Conservation (phyloP, 2,113 vertebrate genomes). For the Thalassarche chlororhynchos region DNA sequence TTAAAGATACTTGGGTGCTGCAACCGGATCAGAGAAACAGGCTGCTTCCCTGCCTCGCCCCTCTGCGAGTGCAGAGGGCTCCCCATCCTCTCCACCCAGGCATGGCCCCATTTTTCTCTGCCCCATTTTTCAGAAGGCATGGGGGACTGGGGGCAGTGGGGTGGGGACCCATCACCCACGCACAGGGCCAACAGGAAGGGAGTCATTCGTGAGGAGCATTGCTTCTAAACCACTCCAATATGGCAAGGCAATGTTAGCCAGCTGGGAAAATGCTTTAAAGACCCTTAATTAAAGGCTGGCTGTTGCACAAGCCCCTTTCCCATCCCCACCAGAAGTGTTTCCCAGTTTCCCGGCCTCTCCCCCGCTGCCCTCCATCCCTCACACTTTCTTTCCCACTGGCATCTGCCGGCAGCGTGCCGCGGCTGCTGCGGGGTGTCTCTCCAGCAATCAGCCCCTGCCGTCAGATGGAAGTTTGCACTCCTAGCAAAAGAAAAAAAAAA, state of each 20-base stretch:
- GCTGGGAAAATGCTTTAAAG: conserved; percentile 64
- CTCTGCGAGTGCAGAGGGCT: background rate
- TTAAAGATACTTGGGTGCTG: background rate
- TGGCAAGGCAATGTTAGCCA: conserved; percentile 65
- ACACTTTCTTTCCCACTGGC: conserved; percentile 20
- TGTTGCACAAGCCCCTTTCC: conserved; percentile 37
- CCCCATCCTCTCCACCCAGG: background rate
- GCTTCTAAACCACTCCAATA: conserved; percentile 71
- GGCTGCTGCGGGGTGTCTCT: background rate
- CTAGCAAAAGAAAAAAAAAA: background rate
- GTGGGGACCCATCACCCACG: background rate
- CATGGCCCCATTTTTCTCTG: accelerated
- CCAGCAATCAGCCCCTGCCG: background rate
- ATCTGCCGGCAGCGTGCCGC: conserved; percentile 35
- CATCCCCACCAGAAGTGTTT: background rate
- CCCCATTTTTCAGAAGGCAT: accelerated
- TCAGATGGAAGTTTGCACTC: background rate
- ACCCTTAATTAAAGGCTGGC: conserved; percentile 72
- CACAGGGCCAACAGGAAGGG: conserved; percentile 39
- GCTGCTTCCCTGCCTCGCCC: background rate
- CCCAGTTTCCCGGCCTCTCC: conserved; percentile 20
- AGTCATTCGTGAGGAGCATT: conserved; percentile 19
- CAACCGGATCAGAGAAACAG: accelerated
- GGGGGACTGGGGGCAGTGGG: background rate
- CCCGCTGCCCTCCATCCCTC: background rate